These are phyloP conservation scores for Agapornis canus DNA, from an alignment of 2,797 vertebrate species.

Conservation along the genomic window DNA sequence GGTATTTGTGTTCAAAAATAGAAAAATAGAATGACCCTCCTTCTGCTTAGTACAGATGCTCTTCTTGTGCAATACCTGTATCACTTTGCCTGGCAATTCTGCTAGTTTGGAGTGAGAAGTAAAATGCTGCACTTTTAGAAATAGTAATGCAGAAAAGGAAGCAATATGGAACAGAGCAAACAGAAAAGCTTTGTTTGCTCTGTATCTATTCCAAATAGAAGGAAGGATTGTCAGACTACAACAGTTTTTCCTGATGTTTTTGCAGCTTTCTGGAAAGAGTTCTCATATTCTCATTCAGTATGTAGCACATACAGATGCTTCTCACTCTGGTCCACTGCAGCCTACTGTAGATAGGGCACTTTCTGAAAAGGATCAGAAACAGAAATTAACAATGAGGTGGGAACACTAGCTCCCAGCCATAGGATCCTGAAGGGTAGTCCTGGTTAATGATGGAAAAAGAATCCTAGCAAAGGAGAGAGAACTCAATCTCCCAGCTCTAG, in stretches of 20 bases:
- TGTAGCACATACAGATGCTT: not conserved
- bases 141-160: not conserved
- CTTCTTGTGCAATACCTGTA: not conserved
- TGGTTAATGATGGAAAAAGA: not conserved
- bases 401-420: not conserved
- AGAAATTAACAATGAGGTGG: not conserved
- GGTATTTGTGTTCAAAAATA: not conserved
- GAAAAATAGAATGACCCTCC: not conserved
- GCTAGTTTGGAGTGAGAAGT: not conserved
- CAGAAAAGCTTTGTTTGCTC: not conserved
- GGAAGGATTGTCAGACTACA: not conserved
- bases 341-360: not conserved
- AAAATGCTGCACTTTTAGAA: not conserved
- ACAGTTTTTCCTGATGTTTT: not conserved
- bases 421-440: not conserved
- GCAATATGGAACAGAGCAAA: fast-evolving
- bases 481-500: not conserved
- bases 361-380: not conserved
- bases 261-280: not conserved
- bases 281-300: not conserved
- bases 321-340: not conserved
- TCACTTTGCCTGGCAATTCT: not conserved
- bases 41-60: not conserved
- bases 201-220: not conserved
- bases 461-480: not conserved